Conservation (phyloP, 2,113 vertebrate species). For the Corythaixoides concolor region DNA sequence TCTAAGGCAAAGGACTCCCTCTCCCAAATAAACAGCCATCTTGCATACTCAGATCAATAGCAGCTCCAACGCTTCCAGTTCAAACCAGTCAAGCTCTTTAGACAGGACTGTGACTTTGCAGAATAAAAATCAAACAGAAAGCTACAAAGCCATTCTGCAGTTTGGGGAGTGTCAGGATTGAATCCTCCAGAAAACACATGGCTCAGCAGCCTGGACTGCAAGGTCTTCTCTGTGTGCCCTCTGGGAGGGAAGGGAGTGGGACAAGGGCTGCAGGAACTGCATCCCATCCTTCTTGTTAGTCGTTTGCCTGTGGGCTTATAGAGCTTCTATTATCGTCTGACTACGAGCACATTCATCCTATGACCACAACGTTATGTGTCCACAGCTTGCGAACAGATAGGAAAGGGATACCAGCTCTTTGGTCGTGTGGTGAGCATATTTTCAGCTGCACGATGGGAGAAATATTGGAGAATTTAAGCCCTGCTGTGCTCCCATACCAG, state of each 20-base stretch:
- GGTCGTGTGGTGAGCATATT: neutral
- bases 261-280: neutral
- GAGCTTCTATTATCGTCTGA: neutral
- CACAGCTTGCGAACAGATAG: neutral
- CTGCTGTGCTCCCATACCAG: neutral
- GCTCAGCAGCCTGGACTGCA: neutral
- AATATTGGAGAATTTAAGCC: neutral
- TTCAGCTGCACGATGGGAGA: neutral
- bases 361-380: neutral
- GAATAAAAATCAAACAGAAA: neutral
- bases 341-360: neutral
- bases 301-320: rapidly evolving
- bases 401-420: neutral
- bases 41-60: neutral
- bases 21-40: neutral
- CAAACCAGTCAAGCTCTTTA: neutral
- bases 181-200: neutral
- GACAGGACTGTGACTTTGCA: neutral
- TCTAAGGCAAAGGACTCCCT: neutral
- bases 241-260: neutral
- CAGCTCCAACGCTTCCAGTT: neutral
- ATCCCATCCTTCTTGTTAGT: neutral
- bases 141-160: neutral
- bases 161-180: neutral
- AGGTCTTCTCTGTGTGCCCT: neutral